phyloP scores from a whole-genome alignment of 1,140 invertebrate species.

The Procambarus virginalis region DNA sequence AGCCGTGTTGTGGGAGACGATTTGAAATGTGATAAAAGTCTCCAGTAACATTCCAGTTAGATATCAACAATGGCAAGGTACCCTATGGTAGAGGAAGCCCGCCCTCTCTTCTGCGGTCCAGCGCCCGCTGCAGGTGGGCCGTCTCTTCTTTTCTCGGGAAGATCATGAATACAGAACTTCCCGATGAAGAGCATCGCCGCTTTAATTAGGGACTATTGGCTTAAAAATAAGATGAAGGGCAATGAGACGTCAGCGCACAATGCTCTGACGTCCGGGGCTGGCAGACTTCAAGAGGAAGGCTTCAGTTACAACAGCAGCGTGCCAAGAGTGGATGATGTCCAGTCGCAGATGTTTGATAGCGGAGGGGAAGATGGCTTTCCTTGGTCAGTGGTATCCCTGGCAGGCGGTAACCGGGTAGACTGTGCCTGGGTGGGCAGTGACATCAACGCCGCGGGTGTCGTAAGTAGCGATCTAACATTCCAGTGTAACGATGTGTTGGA shows the following conservation, averaged over 20 bases:
- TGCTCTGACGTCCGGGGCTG: neutral
- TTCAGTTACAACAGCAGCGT: conserved; percentile 2
- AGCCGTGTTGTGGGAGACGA: neutral
- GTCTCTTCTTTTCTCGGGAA: neutral
- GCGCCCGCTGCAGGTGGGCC: neutral
- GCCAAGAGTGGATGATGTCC: conserved; percentile 19
- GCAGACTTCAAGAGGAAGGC: neutral
- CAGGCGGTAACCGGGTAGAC: neutral
- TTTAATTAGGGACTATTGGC: conserved; percentile 33
- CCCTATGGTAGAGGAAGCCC: neutral
- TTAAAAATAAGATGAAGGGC: conserved; percentile 16
- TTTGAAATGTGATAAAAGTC: neutral
- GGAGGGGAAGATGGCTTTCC: conserved; percentile 15
- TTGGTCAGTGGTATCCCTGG: neutral
- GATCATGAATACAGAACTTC: neutral
- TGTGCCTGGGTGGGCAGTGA: neutral
- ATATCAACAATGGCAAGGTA: neutral
- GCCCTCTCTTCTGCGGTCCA: neutral
- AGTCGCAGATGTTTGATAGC: conserved; percentile 46
- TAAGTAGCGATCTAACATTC: conserved; percentile 24
- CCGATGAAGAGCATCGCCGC: conserved; percentile 32
- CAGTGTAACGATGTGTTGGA: conserved; percentile 48
- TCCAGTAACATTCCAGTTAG: neutral
- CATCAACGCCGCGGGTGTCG: neutral
- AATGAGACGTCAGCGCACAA: neutral